Evolutionary conservation across 2,113 vertebrate species (phyloP).

Genomic region (Otis tarda): DNA sequence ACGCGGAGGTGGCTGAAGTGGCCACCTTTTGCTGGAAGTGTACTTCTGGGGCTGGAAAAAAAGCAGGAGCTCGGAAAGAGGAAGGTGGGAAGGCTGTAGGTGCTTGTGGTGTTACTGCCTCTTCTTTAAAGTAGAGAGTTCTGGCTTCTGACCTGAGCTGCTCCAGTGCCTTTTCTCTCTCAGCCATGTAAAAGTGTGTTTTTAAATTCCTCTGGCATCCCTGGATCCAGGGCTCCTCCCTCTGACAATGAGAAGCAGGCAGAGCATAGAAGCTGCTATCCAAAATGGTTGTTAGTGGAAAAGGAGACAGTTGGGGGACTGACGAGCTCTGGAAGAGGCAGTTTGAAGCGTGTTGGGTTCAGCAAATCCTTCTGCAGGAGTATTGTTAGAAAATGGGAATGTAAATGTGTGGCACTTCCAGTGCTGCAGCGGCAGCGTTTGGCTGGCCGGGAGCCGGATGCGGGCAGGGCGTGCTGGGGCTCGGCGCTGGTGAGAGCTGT

Average conservation of each 20-base stretch:
- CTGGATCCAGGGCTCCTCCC: background rate
- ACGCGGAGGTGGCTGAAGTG: background rate
- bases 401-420: fast-evolving
- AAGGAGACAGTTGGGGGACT: background rate
- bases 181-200: fast-evolving
- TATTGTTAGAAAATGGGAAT: background rate
- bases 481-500: fast-evolving
- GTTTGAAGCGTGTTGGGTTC: fast-evolving
- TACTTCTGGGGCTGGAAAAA: background rate
- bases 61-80: background rate
- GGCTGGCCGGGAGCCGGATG: background rate
- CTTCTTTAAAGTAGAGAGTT: fast-evolving
- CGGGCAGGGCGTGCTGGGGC: background rate
- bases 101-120: background rate
- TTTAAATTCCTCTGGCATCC: background rate
- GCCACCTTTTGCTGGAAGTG: background rate
- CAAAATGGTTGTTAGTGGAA: background rate
- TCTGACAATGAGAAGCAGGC: background rate
- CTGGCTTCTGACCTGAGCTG: background rate
- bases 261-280: background rate
- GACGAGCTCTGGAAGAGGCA: background rate
- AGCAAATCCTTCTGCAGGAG: background rate
- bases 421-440: background rate
- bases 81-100: background rate
- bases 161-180: background rate